phyloP scores from a whole-genome alignment of 1,140 invertebrate genomes.

The Leptinotarsa undecemlineata region DNA sequence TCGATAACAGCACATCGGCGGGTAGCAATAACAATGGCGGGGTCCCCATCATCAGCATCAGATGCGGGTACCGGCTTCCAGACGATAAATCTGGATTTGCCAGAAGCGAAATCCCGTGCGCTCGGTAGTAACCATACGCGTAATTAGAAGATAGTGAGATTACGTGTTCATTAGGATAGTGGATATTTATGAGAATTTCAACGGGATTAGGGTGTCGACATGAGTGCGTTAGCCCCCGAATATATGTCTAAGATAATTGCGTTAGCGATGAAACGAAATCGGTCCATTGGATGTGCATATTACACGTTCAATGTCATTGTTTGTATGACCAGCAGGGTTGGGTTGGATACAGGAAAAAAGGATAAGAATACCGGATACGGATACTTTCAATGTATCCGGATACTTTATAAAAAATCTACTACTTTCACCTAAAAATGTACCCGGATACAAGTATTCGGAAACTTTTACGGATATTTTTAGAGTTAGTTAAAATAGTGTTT shows the following conservation, averaged over 20 bases:
- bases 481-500: no score
- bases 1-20: not conserved
- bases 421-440: no score
- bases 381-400: no score
- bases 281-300: not conserved
- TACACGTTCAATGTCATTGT: no score
- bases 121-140: slow-evolving; percentile 26
- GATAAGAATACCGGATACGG: no score
- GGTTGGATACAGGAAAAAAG: no score
- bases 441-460: no score
- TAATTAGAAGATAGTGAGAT: slow-evolving; percentile 46
- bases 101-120: slow-evolving; percentile 35
- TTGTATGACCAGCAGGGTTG: no score
- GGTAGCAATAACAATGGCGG: slow-evolving; percentile 11
- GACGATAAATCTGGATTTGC: slow-evolving; percentile 38
- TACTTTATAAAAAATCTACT: no score
- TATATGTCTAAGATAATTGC: slow-evolving; percentile 15
- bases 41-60: slow-evolving; percentile 16
- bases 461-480: no score
- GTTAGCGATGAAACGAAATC: not conserved
- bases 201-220: slow-evolving; percentile 41
- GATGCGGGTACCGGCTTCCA: slow-evolving; percentile 38
- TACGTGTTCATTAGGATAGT: slow-evolving; percentile 48
- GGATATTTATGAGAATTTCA: slow-evolving; percentile 43
- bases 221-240: slow-evolving; percentile 9